phyloP scores from a whole-genome alignment of 2,888 invertebrate species.

The Taphrorychus bicolor region DNA sequence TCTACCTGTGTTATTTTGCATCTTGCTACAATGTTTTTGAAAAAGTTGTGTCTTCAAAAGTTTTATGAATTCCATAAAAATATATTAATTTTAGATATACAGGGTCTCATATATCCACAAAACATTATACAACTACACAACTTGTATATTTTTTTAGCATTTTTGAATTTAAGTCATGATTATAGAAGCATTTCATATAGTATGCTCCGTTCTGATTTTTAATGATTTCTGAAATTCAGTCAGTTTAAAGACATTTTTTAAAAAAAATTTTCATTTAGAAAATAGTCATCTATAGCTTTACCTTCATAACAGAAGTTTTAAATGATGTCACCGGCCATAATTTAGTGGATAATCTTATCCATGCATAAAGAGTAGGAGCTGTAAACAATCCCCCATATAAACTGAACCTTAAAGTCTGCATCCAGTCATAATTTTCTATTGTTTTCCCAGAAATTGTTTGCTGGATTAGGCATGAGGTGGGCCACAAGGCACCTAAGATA shows the following conservation, averaged over 20 bases:
- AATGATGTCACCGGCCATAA: conserved; percentile 78
- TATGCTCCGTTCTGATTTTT: too few species aligned
- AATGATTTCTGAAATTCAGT: not conserved
- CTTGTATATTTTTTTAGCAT: too few species aligned
- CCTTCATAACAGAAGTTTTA: conserved; percentile 76
- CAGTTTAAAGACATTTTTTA: not conserved
- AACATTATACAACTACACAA: too few species aligned
- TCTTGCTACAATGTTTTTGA: not conserved
- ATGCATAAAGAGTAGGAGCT: conserved; percentile 81
- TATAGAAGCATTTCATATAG: too few species aligned
- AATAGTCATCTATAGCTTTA: too few species aligned
- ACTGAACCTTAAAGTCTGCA: conserved; percentile 74
- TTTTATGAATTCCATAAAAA: too few species aligned
- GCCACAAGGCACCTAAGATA: conserved; percentile 79
- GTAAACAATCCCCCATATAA: conserved; percentile 82
- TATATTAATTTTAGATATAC: too few species aligned
- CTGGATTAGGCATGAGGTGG: conserved; percentile 74
- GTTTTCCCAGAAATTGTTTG: conserved; percentile 72
- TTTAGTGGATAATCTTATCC: conserved; percentile 78
- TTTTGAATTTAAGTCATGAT: too few species aligned
- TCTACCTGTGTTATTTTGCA: not conserved
- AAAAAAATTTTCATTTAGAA: not conserved
- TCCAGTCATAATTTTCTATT: conserved; percentile 73
- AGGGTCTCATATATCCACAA: too few species aligned
- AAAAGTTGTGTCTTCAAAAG: too few species aligned